Conservation (phyloP, 2,113 vertebrate genomes). For the Onychostruthus taczanowskii region DNA sequence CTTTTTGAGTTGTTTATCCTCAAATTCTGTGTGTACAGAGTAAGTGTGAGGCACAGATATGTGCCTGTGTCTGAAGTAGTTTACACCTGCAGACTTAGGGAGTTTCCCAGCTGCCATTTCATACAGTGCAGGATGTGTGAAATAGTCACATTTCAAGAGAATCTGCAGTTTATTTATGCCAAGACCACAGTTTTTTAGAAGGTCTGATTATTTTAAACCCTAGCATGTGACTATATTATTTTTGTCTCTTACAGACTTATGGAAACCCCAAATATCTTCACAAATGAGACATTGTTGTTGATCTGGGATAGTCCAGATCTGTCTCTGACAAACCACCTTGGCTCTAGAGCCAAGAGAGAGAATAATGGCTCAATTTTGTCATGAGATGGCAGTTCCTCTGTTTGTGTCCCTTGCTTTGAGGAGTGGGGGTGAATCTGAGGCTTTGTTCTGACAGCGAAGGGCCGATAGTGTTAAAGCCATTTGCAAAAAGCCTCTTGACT, state of each 20-base stretch:
- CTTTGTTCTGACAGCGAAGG: constrained; percentile 6
- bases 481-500: not conserved
- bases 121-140: not conserved
- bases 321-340: not conserved
- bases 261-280: not conserved
- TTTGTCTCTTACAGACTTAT: not conserved
- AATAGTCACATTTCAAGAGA: not conserved
- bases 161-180: not conserved
- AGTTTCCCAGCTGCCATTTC: not conserved
- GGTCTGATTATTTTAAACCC: not conserved
- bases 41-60: not conserved
- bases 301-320: not conserved
- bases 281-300: not conserved
- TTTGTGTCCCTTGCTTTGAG: not conserved
- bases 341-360: not conserved
- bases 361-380: not conserved
- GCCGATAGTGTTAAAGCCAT: not conserved
- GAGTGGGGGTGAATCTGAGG: not conserved
- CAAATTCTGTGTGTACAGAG: not conserved
- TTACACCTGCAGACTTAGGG: not conserved
- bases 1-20: not conserved
- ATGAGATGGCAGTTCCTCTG: not conserved
- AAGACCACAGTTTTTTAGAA: not conserved
- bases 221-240: not conserved
- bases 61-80: not conserved